A percentile compares a stretch with the other conserved stretches of the same genome.
Conservation (phyloP, 2,888 invertebrate genomes). For the Euproctis similis region DNA sequence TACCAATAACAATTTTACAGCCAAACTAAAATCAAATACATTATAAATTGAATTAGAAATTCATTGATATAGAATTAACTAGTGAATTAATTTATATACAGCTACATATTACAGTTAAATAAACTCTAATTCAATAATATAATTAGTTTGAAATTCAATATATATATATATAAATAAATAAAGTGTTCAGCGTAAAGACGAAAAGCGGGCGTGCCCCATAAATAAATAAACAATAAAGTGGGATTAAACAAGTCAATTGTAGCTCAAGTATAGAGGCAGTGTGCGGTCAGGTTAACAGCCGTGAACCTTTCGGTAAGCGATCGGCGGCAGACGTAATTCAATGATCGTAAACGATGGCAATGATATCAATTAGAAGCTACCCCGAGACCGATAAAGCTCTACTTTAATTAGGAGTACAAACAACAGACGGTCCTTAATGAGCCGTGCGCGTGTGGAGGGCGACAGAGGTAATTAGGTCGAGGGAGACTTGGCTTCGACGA, state of each 20-base stretch:
- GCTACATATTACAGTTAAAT: too few relatives aligned
- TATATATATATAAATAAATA: too few relatives aligned
- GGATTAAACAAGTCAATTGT: slow-evolving; percentile 70
- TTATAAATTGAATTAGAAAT: too few relatives aligned
- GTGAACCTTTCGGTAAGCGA: slow-evolving; percentile 58
- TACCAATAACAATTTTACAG: too few relatives aligned
- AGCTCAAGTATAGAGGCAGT: slow-evolving; percentile 62
- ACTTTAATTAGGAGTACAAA: slow-evolving; percentile 75
- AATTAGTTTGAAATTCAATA: too few relatives aligned
- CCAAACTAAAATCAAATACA: too few relatives aligned
- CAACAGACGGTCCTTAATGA: slow-evolving; percentile 73
- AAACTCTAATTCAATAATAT: too few relatives aligned
- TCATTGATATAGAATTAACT: too few relatives aligned
- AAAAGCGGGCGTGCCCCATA: slow-evolving; percentile 37
- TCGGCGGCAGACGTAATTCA: slow-evolving; percentile 67
- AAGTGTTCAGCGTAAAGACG: too few relatives aligned
- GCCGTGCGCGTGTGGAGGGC: slow-evolving; percentile 67
- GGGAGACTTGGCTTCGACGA: slow-evolving; percentile 46
- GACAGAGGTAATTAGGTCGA: slow-evolving; percentile 66
- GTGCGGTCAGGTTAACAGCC: slow-evolving; percentile 71
- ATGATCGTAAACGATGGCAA: slow-evolving; percentile 73
- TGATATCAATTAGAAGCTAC: slow-evolving; percentile 72
- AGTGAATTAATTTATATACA: too few relatives aligned
- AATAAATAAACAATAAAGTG: slow-evolving; percentile 70
- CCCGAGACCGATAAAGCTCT: slow-evolving; percentile 70